Conservation (phyloP, 2,113 vertebrate species). For the Pyrgilauda ruficollis region DNA sequence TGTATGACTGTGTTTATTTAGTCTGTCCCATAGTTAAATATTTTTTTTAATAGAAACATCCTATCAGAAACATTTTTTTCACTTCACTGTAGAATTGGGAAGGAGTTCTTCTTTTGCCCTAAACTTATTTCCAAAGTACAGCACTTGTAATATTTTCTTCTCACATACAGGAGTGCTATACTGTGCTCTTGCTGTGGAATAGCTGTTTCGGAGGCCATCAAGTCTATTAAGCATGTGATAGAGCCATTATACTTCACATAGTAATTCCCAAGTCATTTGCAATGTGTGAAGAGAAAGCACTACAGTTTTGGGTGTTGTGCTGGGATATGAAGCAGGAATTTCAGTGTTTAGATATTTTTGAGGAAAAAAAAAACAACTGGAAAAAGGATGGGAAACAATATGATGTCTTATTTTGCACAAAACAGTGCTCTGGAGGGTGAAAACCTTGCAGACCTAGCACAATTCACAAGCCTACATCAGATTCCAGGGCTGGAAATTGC, state of each 20-base stretch:
- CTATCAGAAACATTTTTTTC: background rate
- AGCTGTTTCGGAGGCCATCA: background rate
- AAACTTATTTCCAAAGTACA: constrained; percentile 6
- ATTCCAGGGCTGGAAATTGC: constrained; percentile 68
- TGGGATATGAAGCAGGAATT: constrained; percentile 15
- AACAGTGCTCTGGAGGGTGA: constrained; percentile 58
- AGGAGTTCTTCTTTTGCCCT: background rate
- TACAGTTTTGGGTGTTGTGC: background rate
- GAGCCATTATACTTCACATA: background rate
- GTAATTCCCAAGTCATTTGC: background rate
- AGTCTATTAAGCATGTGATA: background rate
- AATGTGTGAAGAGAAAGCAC: background rate
- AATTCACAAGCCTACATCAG: constrained; percentile 74
- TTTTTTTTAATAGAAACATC: background rate
- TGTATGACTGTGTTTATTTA: constrained; percentile 2
- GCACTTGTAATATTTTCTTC: background rate
- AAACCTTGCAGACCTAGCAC: constrained; percentile 67
- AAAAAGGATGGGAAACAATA: constrained; percentile 54
- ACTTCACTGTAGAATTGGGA: background rate
- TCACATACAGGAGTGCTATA: background rate
- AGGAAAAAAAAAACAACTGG: background rate
- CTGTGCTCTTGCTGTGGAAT: background rate
- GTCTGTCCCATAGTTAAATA: background rate
- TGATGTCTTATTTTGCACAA: constrained; percentile 70
- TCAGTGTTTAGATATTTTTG: constrained; percentile 52